Base-by-base conservation (phyloP, 2,113 vertebrate genomes). In the Ciconia maguari region DNA sequence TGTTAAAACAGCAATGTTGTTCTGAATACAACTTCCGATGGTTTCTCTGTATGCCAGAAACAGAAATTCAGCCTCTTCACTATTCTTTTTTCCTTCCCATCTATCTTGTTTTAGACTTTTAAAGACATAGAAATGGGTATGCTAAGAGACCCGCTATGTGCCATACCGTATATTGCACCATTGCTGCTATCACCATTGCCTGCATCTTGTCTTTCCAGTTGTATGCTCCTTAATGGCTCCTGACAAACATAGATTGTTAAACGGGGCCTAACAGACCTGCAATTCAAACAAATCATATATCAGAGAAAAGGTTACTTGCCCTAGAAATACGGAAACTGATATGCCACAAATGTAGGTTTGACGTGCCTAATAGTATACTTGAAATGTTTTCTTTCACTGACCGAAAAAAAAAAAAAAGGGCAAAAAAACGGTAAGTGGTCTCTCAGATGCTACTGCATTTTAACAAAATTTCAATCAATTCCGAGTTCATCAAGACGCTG, bases 221-320 rank as follows among this genome's bases (percentile, higher is more conserved):
- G 97, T 7, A 98, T 90, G 71, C 87, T 96, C 74, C 89, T 94
- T 0, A 98, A 51, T 26, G 98, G 98, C 96, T 99, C 99, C 96
- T 98, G 98, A 97, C 98, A 99, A 94, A 99, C 98, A 3, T 99
- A 99, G 97, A 99, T 98, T 3, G 99, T 99, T 97, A 99, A 92
- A 68, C 99, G 98, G 87, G 99, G 99, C 97, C 99, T 98, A 83
- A 99, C 98, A 2, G 99, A 99, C 98, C 99, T 99, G 97, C 62
- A 94, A 58, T 13, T 9, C 83, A 83, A 61, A 80, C 20, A 61
- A 12, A 54, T 0, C 51, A 8, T 24, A 0, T 0, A 0, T 68
- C 52, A 94, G 51, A 60, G 42, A 11, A n/a, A 46, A 24, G 41
- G 76, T 16, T 3, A 3, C 1, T 6, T 49, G 72, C 74, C 48